These are phyloP conservation scores for Melipona quadrifasciata DNA, from an alignment of 1,140 invertebrate species.

Conservation along the genomic window DNA sequence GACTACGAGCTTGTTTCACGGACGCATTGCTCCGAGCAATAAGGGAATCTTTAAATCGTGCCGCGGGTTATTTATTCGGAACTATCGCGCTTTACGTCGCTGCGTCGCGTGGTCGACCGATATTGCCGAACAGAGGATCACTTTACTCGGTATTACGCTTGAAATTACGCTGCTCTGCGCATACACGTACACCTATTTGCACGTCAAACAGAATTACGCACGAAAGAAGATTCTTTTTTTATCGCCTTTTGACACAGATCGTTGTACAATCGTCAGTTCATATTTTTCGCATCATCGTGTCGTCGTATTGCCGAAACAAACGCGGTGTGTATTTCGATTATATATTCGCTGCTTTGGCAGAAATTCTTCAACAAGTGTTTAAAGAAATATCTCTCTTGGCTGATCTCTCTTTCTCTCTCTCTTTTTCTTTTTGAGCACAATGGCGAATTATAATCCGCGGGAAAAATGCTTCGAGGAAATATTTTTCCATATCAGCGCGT, in stretches of 20 bases:
- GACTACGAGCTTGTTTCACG: neutral
- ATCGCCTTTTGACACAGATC: neutral
- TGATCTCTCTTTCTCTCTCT: too few relatives aligned
- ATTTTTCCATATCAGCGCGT: neutral
- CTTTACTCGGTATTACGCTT: neutral
- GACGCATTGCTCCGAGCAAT: too few relatives aligned
- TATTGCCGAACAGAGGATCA: neutral
- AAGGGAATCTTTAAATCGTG: neutral
- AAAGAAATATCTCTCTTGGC: neutral
- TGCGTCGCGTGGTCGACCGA: neutral
- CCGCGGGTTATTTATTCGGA: neutral
- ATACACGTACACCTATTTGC: neutral
- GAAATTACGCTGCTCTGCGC: neutral
- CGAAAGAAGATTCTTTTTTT: neutral
- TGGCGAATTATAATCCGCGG: slow-evolving; percentile 20
- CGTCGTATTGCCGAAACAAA: neutral
- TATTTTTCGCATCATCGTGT: neutral
- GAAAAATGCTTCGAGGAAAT: slow-evolving; percentile 1
- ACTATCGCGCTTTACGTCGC: neutral
- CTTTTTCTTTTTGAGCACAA: too few relatives aligned
- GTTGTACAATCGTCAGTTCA: neutral
- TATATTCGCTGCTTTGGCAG: neutral
- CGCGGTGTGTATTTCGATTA: neutral
- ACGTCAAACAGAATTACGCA: neutral
- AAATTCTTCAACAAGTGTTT: neutral